Conservation (phyloP, 35 echinoderm and acorn worm genomes). For the Stichopus chloronotus region DNA sequence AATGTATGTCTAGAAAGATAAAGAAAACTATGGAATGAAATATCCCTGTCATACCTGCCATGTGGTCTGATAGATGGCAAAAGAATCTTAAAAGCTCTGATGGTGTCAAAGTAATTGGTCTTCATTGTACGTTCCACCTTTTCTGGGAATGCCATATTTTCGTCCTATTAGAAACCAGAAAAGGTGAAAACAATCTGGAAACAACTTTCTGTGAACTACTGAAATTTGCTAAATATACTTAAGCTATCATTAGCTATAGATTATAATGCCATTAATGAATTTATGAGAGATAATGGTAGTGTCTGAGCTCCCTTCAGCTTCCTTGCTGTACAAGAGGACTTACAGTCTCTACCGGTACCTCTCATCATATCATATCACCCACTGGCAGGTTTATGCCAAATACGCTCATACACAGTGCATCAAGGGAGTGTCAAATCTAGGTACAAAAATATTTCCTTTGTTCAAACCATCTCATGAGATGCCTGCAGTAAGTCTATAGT, state of each 20-base stretch:
- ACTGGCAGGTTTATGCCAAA: no score
- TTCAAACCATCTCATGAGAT: no score
- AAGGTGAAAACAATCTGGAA: not conserved
- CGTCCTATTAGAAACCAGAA: not conserved
- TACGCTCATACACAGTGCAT: no score
- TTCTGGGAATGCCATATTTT: slow-evolving; percentile 50
- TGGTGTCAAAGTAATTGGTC: slow-evolving; percentile 62
- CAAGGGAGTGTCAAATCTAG: no score
- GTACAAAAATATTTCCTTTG: no score
- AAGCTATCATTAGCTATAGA: not conserved
- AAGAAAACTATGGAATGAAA: not conserved
- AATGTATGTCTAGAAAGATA: no score
- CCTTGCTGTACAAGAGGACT: no score
- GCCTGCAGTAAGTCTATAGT: no score
- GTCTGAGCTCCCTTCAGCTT: not conserved
- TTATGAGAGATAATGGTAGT: not conserved
- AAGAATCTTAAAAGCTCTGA: slow-evolving; percentile 56
- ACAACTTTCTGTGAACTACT: not conserved
- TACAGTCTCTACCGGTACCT: no score
- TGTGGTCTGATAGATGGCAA: slow-evolving; percentile 53
- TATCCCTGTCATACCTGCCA: slow-evolving; percentile 63
- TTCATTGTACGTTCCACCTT: slow-evolving; percentile 61
- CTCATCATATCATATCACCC: no score
- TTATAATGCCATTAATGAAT: not conserved
- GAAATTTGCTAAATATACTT: not conserved